Evolutionary conservation across 2,888 invertebrate genomes (phyloP), one percentile per base, ranked within the genome.

Genomic region (Laothoe populi): DNA sequence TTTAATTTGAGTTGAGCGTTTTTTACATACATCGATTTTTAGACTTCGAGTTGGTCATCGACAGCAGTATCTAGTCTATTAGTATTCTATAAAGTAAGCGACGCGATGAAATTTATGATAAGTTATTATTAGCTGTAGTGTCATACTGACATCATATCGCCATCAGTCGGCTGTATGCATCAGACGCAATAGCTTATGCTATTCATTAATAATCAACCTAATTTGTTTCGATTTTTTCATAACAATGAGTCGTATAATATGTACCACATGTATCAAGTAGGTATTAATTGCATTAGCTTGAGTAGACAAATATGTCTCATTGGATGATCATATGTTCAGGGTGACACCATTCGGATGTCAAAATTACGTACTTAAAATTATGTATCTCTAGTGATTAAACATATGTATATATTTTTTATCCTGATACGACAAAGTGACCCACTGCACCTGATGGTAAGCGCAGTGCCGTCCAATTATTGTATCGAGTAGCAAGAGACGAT

Each of bases 101-200:
- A 75, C 68, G 63, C 75, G 75, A 77, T 81, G 74, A 81, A 80
- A 80, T 78, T 74, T 77, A 77, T 75, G 77, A 75, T 76, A 77
- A 65, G 70, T 73, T 73, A 76, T 73, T 73, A 73, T 67, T 75
- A 72, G 65, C 26, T 40, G 57, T 66, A 62, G 48, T 71, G 70
- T 71, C 75, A 73, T 71, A 68, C 64, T 75, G 78, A 74, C 72
- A 71, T 76, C 60, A 61, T 49, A 38, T 26, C 19, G 38, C 5
- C 26, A 60, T 49, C 48, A 60, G 16, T 13, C 23, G 26, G 13
- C 11, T 48, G 38, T 26, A 48, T 48, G 48, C 48, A 48, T n/a
- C 48, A 48, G 13, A n/a, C 48, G n/a, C 46, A 3, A 13, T 24
- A 48, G n/a, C n/a, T 48, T 48, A 24, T 24, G 24, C 19, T 48